Percentiles rank a stretch among this genome's conserved stretches.
phyloP scores from a whole-genome alignment of 2,797 vertebrate species.

The Helarctos malayanus region DNA sequence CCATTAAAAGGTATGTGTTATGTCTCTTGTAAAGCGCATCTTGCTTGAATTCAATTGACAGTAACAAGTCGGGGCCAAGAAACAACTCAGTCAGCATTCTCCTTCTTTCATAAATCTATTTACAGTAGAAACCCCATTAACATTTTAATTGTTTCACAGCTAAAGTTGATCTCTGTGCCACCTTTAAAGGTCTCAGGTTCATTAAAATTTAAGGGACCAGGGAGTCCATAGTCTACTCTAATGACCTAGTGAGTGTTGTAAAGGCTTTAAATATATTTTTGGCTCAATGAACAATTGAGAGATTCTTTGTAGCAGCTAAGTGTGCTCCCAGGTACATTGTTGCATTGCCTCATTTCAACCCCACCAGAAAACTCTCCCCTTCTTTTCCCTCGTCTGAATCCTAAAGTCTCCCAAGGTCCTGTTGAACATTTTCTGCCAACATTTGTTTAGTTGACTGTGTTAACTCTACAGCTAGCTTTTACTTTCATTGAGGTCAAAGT shows the following conservation, averaged over 20 bases:
- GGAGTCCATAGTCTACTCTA: slow-evolving; percentile 66
- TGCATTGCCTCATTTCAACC: neutral
- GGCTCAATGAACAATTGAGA: slow-evolving; percentile 48
- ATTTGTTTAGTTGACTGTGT: neutral
- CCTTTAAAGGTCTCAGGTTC: slow-evolving; percentile 73
- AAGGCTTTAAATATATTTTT: slow-evolving; percentile 63
- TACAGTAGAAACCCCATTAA: slow-evolving; percentile 75
- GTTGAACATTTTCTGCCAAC: neutral
- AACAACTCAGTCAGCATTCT: slow-evolving; percentile 73
- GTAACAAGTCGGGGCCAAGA: slow-evolving; percentile 66
- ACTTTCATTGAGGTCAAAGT: neutral
- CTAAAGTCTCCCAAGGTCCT: neutral
- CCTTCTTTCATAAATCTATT: slow-evolving; percentile 76
- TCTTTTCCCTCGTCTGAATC: neutral
- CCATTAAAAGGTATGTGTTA: neutral
- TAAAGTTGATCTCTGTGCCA: slow-evolving; percentile 71
- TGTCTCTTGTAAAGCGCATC: slow-evolving; percentile 12
- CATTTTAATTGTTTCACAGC: slow-evolving; percentile 83
- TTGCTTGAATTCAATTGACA: slow-evolving; percentile 68
- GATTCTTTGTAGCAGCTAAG: slow-evolving; percentile 15
- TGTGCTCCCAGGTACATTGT: neutral
- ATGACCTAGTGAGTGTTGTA: slow-evolving; percentile 47
- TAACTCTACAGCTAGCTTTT: slow-evolving; percentile 24
- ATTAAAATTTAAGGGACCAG: slow-evolving; percentile 79
- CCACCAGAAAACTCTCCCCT: neutral